These are phyloP conservation scores for Percina caprodes DNA, from an alignment of 2,113 vertebrate genomes.

Conservation along the genomic window DNA sequence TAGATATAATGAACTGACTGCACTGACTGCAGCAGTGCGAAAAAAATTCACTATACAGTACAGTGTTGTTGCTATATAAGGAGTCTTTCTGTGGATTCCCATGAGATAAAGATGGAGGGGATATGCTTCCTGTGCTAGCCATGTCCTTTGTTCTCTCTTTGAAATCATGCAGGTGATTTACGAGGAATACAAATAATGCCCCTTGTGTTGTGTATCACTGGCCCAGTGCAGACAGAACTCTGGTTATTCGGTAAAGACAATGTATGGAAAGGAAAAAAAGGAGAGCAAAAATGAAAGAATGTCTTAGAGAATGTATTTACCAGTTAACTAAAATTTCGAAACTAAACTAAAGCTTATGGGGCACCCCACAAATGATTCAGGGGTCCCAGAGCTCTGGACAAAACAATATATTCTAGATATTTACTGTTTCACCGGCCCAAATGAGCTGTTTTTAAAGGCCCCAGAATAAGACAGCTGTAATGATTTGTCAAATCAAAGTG, in stretches of 20 bases:
- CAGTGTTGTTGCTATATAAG: not conserved
- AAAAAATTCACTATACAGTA: not conserved
- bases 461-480: constrained; percentile 24
- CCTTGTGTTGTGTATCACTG: constrained; percentile 36
- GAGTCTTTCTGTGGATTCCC: constrained; percentile 30
- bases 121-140: constrained; percentile 38
- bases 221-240: constrained; percentile 26
- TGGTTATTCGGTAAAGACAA: constrained; percentile 2
- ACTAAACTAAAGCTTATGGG: not conserved
- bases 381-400: not conserved
- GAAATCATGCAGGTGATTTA: constrained; percentile 68
- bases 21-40: not conserved
- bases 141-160: constrained; percentile 62
- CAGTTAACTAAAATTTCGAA: constrained; percentile 7
- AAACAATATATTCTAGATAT: constrained; percentile 22
- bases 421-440: constrained; percentile 9
- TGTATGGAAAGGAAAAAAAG: not conserved
- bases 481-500: constrained; percentile 57
- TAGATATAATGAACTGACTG: constrained; percentile 9
- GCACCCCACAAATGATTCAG: constrained; percentile 30
- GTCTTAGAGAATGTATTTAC: not conserved
- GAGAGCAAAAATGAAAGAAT: not conserved
- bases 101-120: constrained; percentile 47
- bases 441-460: constrained; percentile 7
- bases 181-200: constrained; percentile 52